Base-by-base conservation (phyloP, 2,888 invertebrate species). In the Temnothorax ravouxi region DNA sequence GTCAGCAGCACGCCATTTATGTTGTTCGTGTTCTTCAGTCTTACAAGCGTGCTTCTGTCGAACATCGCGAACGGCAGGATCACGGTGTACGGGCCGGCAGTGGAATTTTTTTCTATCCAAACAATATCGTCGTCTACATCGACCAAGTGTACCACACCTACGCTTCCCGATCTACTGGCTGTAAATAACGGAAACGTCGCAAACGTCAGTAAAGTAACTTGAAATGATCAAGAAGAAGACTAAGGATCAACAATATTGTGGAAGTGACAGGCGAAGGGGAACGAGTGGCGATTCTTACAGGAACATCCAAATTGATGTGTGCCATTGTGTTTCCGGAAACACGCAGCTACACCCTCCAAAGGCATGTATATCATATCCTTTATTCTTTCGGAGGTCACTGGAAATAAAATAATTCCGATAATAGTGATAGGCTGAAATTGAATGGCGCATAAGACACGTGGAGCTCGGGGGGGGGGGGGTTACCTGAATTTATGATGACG, bases 231-330 rank as follows among this genome's bases (percentile, higher is more conserved):
- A 34, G 8, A 71, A 21, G 4, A 50, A 50, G 61, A 18, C 18
- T 62, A n/a, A 52, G 18, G 18, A 34, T 18, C 34, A 44, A 54
- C 9, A 54, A 52, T 61, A 52, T 61, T n/a, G 18, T 21, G 15
- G 9, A 44, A 66, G 44, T 29, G 8, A 25, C 21, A 62, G 11
- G 47, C 13, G 15, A 47, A 25, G 54, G 34, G 54, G 18, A 21
- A 84, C 61, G 38, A 54, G 61, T 47, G 44, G 50, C 6, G 9
- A 50, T 85, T 96, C 97, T 96, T 96, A 99, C 99, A 98, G 75
- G 98, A 97, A 95, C 99, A 99, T 85, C 99, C 99, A 90, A 97
- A 97, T 95, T 99, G 98, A 95, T 99, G 98, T 15, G 99, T 99
- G 83, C 97, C 99, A 96, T 99, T 99, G 87, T 99, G 95, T 86